Conservation (phyloP, 2,888 invertebrate species). For the Phortica magna region DNA sequence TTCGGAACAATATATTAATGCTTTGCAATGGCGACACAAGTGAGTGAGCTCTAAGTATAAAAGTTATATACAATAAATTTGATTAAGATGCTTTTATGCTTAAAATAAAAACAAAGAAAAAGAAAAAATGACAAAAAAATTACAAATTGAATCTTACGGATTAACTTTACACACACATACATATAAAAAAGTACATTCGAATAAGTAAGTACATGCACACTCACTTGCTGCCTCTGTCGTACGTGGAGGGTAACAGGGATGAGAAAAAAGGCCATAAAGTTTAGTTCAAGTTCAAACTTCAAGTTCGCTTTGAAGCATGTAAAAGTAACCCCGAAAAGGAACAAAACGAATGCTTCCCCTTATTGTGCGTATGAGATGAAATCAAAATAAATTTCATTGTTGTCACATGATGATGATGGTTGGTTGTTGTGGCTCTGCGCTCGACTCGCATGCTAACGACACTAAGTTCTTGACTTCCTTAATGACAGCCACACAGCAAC, state of each 20-base stretch:
- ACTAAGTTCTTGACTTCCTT: conserved; percentile 70
- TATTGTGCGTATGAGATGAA: conserved; percentile 56
- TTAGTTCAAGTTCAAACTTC: background rate
- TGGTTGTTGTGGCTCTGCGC: conserved; percentile 40
- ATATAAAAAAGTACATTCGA: background rate
- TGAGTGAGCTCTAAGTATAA: conserved; percentile 54
- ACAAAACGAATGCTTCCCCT: background rate
- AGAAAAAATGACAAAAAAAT: conserved; percentile 48
- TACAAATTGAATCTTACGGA: conserved; percentile 34
- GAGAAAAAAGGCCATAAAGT: background rate
- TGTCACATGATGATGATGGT: conserved; percentile 58
- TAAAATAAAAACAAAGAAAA: conserved; percentile 24
- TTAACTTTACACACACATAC: background rate
- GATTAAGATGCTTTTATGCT: conserved; percentile 64
- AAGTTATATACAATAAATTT: conserved; percentile 67
- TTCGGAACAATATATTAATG: conserved; percentile 64
- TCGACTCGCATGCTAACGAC: conserved; percentile 44
- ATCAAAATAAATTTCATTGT: conserved; percentile 70
- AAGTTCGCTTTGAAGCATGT: background rate
- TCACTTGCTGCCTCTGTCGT: background rate
- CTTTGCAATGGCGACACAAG: conserved; percentile 49
- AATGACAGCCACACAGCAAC: conserved; percentile 64
- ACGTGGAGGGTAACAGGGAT: background rate
- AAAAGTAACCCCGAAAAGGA: conserved; percentile 11
- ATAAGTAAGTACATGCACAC: no score